Evolutionary conservation across 2,113 vertebrate genomes (phyloP).

Genomic region (Oxygymnocypris stewartii): DNA sequence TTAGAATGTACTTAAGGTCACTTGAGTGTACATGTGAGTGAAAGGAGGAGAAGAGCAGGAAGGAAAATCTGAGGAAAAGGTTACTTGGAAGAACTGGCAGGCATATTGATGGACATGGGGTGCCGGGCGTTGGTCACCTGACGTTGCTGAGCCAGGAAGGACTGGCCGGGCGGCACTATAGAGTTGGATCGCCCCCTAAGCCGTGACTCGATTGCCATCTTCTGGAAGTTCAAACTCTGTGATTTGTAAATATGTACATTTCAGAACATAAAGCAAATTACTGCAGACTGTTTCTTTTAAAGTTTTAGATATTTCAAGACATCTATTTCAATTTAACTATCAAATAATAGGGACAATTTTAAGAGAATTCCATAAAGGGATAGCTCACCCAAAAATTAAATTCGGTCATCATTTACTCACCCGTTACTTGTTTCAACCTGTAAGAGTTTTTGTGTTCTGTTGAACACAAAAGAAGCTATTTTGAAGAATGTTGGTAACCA

Average conservation of each 20-base stretch:
- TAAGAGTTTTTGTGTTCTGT: too few relatives aligned
- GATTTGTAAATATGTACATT: too few relatives aligned
- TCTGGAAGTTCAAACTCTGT: conserved; percentile 94
- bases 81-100: conserved; percentile 78
- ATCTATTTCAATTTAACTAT: neutral
- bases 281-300: neutral
- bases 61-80: too few relatives aligned
- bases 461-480: too few relatives aligned
- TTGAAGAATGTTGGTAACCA: too few relatives aligned
- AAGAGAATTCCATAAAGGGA: too few relatives aligned
- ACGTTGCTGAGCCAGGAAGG: conserved; percentile 92
- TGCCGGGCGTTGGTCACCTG: conserved; percentile 87
- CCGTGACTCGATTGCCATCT: conserved; percentile 88
- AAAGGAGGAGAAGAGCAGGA: neutral
- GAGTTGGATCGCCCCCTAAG: conserved; percentile 74
- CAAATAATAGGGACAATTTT: neutral
- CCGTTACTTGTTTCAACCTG: too few relatives aligned
- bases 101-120: conserved; percentile 80
- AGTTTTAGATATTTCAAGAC: neutral
- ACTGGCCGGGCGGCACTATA: conserved; percentile 73
- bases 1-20: conserved; percentile 74
- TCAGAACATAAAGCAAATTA: neutral
- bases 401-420: too few relatives aligned
- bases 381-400: too few relatives aligned
- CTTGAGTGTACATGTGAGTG: conserved; percentile 65